phyloP scores from a whole-genome alignment of 2,797 vertebrate genomes.

The Mormyrus proboscirostris region DNA sequence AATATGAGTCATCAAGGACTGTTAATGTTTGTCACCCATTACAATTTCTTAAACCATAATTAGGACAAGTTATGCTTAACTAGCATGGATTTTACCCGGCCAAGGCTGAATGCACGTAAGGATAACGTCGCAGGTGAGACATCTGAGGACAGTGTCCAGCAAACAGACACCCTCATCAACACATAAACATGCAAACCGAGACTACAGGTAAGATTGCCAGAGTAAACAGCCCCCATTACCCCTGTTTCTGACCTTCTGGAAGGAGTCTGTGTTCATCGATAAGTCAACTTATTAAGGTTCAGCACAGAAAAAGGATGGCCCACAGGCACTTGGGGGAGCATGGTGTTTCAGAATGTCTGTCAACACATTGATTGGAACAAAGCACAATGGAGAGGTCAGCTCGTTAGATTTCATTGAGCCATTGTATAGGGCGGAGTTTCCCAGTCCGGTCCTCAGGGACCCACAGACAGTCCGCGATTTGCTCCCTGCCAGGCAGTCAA shows the following conservation, averaged over 20 bases:
- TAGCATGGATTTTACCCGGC: not conserved
- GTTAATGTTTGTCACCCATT: conserved; percentile 27
- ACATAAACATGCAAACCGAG: not conserved
- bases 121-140: not conserved
- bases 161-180: not conserved
- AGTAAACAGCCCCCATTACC: not conserved
- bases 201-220: not conserved
- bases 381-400: not conserved
- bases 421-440: not conserved
- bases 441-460: not conserved
- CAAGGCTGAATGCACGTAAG: not conserved
- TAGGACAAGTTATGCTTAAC: conserved; percentile 9
- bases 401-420: not conserved
- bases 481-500: not conserved
- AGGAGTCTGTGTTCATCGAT: not conserved
- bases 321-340: not conserved
- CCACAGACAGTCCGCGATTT: not conserved
- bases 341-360: not conserved
- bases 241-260: not conserved
- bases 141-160: not conserved
- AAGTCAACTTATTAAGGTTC: not conserved
- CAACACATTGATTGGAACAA: not conserved
- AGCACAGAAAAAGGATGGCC: not conserved
- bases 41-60: conserved; percentile 37
- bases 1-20: conserved; percentile 31